These are phyloP conservation scores for Eueides isabella DNA, from an alignment of 1,140 invertebrate genomes.

Conservation along the genomic window DNA sequence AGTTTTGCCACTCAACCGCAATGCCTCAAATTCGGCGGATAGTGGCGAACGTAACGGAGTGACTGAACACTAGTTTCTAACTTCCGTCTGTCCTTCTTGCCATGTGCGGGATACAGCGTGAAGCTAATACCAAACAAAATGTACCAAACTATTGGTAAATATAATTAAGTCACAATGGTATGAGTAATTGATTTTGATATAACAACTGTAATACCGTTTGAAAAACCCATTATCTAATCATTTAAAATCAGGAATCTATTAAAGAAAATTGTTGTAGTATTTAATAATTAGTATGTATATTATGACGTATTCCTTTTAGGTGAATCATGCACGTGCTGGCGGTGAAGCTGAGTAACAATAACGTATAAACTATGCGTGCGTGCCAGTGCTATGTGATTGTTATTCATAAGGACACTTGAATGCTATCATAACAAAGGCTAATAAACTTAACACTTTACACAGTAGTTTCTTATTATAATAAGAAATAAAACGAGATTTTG, in stretches of 20 bases:
- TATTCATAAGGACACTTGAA: background rate
- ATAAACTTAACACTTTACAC: background rate
- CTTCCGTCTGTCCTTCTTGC: no score
- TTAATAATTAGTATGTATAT: background rate
- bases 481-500: background rate
- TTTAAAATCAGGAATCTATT: background rate
- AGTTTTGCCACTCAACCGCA: no score
- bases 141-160: no score
- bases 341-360: background rate
- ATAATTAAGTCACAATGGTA: no score
- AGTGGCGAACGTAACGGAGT: no score
- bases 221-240: background rate
- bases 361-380: background rate
- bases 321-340: background rate
- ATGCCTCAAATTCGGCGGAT: no score
- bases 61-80: no score
- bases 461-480: background rate
- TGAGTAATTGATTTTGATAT: no score
- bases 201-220: background rate
- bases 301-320: background rate
- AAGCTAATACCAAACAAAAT: no score
- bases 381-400: constrained; percentile 5
- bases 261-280: background rate
- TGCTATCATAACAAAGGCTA: constrained; percentile 11
- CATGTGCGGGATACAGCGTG: no score